Evolutionary conservation across 2,888 invertebrate species (phyloP).

Genomic region (Cheilosia grossa): DNA sequence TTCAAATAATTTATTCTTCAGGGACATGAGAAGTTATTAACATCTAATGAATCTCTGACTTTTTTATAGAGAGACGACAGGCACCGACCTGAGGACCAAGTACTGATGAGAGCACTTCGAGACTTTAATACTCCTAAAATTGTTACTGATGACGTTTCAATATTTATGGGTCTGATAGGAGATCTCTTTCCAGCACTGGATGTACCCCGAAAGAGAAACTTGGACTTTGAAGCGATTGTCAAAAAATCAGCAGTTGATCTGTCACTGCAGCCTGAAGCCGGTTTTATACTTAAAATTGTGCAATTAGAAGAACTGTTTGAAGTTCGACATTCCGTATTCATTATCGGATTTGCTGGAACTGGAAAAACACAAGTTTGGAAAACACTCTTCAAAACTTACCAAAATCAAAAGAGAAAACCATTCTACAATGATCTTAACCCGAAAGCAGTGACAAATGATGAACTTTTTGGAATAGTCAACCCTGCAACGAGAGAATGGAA

Average conservation of each 20-base stretch:
- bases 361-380: constrained; percentile 98
- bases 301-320: constrained; percentile 96
- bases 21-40: too few relatives aligned
- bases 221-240: constrained; percentile 92
- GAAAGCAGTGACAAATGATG: constrained; percentile 97
- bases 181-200: constrained; percentile 96
- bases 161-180: constrained; percentile 97
- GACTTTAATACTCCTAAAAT: constrained; percentile 98
- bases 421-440: constrained; percentile 96
- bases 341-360: constrained; percentile 93
- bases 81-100: constrained; percentile 94
- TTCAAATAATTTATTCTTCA: too few relatives aligned
- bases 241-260: constrained; percentile 91
- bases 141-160: constrained; percentile 94
- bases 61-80: constrained; percentile 87
- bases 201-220: constrained; percentile 93
- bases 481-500: constrained; percentile 97
- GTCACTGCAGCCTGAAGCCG: constrained; percentile 95
- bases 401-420: constrained; percentile 92
- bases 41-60: neutral
- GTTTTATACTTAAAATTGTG: constrained; percentile 93
- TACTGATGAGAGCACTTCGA: constrained; percentile 95
- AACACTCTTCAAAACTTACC: constrained; percentile 92
- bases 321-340: constrained; percentile 96
- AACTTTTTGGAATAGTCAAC: constrained; percentile 96